phyloP scores from a whole-genome alignment of 2,113 vertebrate species.

The Sula dactylatra region DNA sequence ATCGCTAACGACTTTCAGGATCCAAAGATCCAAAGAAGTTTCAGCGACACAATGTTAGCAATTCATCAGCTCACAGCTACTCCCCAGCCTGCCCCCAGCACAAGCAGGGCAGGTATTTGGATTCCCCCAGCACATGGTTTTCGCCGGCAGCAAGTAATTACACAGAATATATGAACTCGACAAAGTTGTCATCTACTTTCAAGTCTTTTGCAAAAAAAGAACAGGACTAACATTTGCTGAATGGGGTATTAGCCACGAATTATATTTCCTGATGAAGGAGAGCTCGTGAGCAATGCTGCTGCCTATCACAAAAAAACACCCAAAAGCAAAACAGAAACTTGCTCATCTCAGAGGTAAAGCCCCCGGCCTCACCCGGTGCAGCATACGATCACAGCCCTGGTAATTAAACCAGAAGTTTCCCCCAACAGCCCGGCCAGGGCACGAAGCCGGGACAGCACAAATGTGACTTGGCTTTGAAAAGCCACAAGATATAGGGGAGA shows the following conservation, averaged over 20 bases:
- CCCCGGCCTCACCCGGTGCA: not conserved
- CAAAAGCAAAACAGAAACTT: not conserved
- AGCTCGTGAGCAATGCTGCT: not conserved
- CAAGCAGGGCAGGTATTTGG: not conserved
- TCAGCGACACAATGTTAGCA: not conserved
- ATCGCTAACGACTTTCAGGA: not conserved
- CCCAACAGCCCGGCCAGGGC: not conserved
- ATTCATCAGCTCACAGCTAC: not conserved
- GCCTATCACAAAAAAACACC: not conserved
- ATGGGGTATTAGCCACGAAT: not conserved
- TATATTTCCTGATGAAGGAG: not conserved
- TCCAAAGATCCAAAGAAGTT: not conserved
- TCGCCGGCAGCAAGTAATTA: not conserved
- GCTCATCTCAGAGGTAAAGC: not conserved
- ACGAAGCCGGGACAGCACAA: not conserved
- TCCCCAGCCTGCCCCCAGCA: not conserved
- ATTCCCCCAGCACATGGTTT: not conserved
- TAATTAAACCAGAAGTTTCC: not conserved
- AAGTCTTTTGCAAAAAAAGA: not conserved
- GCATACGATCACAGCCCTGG: rapidly evolving
- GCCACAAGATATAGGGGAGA: not conserved
- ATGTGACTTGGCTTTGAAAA: not conserved
- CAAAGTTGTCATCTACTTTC: not conserved
- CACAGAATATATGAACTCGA: not conserved
- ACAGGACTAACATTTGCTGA: not conserved